A percentile compares a stretch with the other conserved stretches of the same genome.
phyloP scores from a whole-genome alignment of 2,888 invertebrate species.

The Morpho achilles region DNA sequence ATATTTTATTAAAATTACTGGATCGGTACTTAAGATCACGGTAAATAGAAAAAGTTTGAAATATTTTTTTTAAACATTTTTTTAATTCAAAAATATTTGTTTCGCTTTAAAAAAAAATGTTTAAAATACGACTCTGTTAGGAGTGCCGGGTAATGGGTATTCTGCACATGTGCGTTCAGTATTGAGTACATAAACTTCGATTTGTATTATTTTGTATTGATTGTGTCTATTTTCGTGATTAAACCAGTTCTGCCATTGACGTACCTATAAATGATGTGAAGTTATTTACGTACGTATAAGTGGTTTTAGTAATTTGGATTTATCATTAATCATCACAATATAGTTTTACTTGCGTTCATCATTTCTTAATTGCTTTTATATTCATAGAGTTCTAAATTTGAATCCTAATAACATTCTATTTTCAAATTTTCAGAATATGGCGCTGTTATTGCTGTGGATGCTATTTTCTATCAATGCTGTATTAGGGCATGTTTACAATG shows the following conservation, averaged over 20 bases:
- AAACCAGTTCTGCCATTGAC: constrained; percentile 38
- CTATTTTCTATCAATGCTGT: constrained; percentile 34
- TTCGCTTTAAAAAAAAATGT: neutral
- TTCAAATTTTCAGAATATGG: constrained; percentile 32
- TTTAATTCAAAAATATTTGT: neutral
- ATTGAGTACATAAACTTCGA: constrained; percentile 41
- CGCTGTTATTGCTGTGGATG: constrained; percentile 29
- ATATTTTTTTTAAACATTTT: neutral
- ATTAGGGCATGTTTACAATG: constrained; percentile 61
- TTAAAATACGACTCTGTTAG: constrained; percentile 33
- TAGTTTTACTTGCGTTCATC: too few relatives aligned
- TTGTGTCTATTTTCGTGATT: constrained; percentile 48
- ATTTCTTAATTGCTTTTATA: too few relatives aligned
- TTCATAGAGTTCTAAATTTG: too few relatives aligned
- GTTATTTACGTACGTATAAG: neutral
- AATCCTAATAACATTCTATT: constrained; percentile 1
- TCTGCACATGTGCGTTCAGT: constrained; percentile 63
- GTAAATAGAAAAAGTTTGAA: too few relatives aligned
- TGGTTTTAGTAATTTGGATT: too few relatives aligned
- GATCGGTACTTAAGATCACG: too few relatives aligned
- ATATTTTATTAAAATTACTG: too few relatives aligned
- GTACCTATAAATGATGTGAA: constrained; percentile 12
- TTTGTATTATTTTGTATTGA: constrained; percentile 33
- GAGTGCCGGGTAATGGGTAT: constrained; percentile 18
- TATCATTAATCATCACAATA: too few relatives aligned